These are phyloP conservation scores for Bellardia bayeri DNA, from an alignment of 2,888 invertebrate genomes.

Conservation along the genomic window DNA sequence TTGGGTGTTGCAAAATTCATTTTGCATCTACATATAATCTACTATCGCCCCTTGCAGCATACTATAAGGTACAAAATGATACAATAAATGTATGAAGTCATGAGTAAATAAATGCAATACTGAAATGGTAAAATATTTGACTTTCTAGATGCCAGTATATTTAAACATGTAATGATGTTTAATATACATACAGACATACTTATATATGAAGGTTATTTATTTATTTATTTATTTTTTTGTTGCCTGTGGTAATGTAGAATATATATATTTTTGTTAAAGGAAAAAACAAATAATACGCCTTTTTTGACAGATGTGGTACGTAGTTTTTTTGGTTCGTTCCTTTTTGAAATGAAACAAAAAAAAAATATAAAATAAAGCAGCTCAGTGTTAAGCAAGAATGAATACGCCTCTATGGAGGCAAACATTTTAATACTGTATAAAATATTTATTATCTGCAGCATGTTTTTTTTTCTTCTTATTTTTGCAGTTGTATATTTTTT, in stretches of 20 bases:
- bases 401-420: conserved; percentile 57
- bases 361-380: conserved; percentile 17
- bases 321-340: neutral
- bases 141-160: neutral
- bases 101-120: neutral
- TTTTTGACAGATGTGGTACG: conserved; percentile 64
- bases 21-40: neutral
- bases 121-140: neutral
- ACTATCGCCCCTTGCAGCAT: neutral
- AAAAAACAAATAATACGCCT: conserved; percentile 65
- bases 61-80: neutral
- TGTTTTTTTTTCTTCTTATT: conserved; percentile 46
- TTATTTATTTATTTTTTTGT: neutral
- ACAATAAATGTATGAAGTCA: neutral
- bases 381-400: conserved; percentile 39
- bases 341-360: conserved; percentile 12
- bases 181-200: neutral
- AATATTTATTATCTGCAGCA: conserved; percentile 70
- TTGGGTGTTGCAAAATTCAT: neutral
- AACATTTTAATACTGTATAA: conserved; percentile 56
- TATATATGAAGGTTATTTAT: neutral
- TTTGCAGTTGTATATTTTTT: conserved; percentile 29
- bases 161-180: neutral
- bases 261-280: conserved; percentile 29
- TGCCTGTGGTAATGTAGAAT: conserved; percentile 47